Evolutionary conservation across 2,888 invertebrate species (phyloP).

Genomic region (Ennomos erosarius): DNA sequence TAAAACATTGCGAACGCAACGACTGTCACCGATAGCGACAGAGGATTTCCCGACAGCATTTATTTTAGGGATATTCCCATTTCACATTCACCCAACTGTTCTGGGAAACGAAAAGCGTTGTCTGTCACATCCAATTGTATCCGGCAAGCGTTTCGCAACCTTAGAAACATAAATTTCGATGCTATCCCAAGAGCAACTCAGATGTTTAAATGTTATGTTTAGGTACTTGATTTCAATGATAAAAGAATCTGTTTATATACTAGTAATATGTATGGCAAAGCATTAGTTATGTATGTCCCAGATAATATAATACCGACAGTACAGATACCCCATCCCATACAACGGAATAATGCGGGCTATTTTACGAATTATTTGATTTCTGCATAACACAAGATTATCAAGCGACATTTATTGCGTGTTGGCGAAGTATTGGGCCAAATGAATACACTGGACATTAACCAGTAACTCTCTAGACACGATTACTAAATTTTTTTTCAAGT

Average conservation of each 20-base stretch:
- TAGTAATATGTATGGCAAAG: background rate
- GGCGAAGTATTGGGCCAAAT: too few species aligned
- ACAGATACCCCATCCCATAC: too few species aligned
- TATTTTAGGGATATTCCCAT: slow-evolving; percentile 53
- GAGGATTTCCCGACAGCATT: slow-evolving; percentile 42
- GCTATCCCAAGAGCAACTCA: slow-evolving; percentile 61
- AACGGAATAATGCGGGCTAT: too few species aligned
- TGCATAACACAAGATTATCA: too few species aligned
- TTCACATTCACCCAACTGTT: slow-evolving; percentile 53
- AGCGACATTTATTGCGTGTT: too few species aligned
- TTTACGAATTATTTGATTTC: too few species aligned
- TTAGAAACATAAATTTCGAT: slow-evolving; percentile 69
- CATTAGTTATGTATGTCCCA: too few species aligned
- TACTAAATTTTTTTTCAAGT: too few species aligned
- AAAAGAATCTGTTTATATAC: slow-evolving; percentile 43
- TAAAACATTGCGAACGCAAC: background rate
- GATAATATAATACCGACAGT: too few species aligned
- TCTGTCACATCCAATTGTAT: slow-evolving; percentile 69
- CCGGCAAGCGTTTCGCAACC: slow-evolving; percentile 57
- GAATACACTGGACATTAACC: too few species aligned
- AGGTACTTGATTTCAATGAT: slow-evolving; percentile 51
- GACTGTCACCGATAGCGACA: slow-evolving; percentile 18
- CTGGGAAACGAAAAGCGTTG: slow-evolving; percentile 53
- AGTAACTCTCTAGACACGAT: too few species aligned
- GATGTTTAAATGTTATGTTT: slow-evolving; percentile 41